Evolutionary conservation across 2,113 vertebrate species (phyloP).

Genomic region (Nothobranchius furzeri): DNA sequence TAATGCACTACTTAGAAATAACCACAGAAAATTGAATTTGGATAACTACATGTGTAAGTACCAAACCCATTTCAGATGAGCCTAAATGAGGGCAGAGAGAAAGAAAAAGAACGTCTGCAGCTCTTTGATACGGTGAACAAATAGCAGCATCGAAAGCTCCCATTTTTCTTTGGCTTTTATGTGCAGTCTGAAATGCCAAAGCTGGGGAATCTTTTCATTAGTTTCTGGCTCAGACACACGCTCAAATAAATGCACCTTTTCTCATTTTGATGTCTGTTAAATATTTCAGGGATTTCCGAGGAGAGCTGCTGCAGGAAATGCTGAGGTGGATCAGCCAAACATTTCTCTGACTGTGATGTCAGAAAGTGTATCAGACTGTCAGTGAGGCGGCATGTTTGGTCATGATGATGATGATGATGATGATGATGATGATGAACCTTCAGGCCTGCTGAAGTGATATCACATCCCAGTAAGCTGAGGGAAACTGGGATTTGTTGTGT

Average conservation of each 20-base stretch:
- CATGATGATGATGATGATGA: slow-evolving; percentile 1
- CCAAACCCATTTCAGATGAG: slow-evolving; percentile 61
- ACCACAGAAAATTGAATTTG: slow-evolving; percentile 76
- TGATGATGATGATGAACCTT: not conserved
- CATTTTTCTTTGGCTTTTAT: slow-evolving; percentile 40
- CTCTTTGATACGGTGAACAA: slow-evolving; percentile 63
- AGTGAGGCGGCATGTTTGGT: not conserved
- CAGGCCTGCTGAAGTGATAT: slow-evolving; percentile 14
- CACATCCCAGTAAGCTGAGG: not conserved
- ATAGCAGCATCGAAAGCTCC: slow-evolving; percentile 47
- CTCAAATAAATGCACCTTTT: slow-evolving; percentile 58
- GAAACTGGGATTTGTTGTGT: not conserved
- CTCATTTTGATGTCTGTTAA: slow-evolving; percentile 55
- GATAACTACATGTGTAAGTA: slow-evolving; percentile 70
- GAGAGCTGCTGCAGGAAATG: slow-evolving; percentile 13
- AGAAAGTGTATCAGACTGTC: slow-evolving; percentile 19
- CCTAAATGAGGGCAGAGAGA: slow-evolving; percentile 61
- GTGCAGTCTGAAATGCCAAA: slow-evolving; percentile 39
- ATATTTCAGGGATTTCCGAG: slow-evolving; percentile 57
- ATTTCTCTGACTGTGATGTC: slow-evolving; percentile 13
- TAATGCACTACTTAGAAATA: slow-evolving; percentile 72
- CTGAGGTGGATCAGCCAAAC: slow-evolving; percentile 34
- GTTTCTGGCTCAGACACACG: slow-evolving; percentile 46
- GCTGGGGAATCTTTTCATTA: slow-evolving; percentile 66
- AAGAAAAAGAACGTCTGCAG: slow-evolving; percentile 28